phyloP scores from a whole-genome alignment of 2,113 vertebrate species.

The Atherinomorus stipes region DNA sequence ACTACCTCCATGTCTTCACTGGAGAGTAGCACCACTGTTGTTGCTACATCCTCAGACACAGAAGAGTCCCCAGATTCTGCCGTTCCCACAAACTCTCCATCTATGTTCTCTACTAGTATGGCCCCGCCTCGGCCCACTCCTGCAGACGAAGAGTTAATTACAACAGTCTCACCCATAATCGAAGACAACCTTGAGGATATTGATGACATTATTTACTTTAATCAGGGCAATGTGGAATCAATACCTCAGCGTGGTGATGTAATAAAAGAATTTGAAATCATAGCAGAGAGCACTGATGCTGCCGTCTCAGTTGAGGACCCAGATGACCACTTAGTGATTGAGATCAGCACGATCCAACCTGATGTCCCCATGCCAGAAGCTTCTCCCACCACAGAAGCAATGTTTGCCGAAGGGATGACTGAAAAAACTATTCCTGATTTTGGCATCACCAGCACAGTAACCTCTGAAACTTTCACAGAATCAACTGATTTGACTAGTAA shows the following conservation, averaged over 20 bases:
- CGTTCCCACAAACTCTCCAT: conserved; percentile 58
- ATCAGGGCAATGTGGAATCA: conserved; percentile 18
- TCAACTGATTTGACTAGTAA: conserved; percentile 43
- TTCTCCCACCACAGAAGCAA: conserved; percentile 66
- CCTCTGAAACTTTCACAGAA: conserved; percentile 39
- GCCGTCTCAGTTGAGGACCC: conserved; percentile 53
- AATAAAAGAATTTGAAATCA: conserved; percentile 22
- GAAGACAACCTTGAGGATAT: conserved; percentile 48
- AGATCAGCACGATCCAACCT: conserved; percentile 71
- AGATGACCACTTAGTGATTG: conserved; percentile 65
- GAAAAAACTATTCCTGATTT: conserved; percentile 67
- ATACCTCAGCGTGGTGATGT: conserved; percentile 49
- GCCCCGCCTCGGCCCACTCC: conserved; percentile 62
- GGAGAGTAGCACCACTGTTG: conserved; percentile 41
- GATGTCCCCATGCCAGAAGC: conserved; percentile 64
- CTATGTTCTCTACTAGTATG: conserved; percentile 86
- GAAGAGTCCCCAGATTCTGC: conserved; percentile 35
- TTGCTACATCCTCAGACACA: conserved; percentile 17
- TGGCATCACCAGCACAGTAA: conserved; percentile 29
- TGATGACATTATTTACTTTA: conserved; percentile 52
- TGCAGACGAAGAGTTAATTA: conserved; percentile 47
- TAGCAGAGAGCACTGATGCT: conserved; percentile 25
- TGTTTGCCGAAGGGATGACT: conserved; percentile 76
- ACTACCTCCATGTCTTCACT: conserved; percentile 47
- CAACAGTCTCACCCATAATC: conserved; percentile 57